Evolutionary conservation across 2,797 vertebrate species (phyloP).

Genomic region (Intellagama lesueurii): DNA sequence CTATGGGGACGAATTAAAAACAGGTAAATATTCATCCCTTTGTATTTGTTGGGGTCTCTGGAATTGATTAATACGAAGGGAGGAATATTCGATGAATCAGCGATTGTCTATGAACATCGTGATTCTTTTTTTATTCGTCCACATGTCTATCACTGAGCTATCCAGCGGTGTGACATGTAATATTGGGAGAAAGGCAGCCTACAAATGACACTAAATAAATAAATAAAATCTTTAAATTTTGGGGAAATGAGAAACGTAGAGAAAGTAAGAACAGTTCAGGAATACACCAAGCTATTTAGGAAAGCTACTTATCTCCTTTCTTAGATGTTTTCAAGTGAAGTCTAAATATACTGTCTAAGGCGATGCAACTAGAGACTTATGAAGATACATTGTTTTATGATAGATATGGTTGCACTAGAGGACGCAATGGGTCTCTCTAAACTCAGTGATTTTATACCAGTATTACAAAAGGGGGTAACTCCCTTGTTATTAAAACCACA

Average conservation of each 20-base stretch:
- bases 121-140: too few species aligned
- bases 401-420: background rate
- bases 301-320: background rate
- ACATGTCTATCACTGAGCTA: too few species aligned
- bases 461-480: background rate
- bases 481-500: background rate
- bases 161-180: too few species aligned
- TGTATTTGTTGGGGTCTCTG: too few species aligned
- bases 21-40: too few species aligned
- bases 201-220: background rate
- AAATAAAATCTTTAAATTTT: background rate
- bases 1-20: too few species aligned
- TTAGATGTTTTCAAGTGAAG: slow-evolving; percentile 12
- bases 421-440: background rate
- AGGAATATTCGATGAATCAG: too few species aligned
- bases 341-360: background rate
- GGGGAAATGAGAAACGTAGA: background rate
- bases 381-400: background rate
- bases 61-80: too few species aligned
- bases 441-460: background rate
- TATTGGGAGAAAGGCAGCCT: too few species aligned
- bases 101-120: too few species aligned
- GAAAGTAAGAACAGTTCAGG: background rate
- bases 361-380: background rate
- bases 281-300: background rate